Conservation (phyloP, 2,113 vertebrate species). For the Campylomormyrus numenius region DNA sequence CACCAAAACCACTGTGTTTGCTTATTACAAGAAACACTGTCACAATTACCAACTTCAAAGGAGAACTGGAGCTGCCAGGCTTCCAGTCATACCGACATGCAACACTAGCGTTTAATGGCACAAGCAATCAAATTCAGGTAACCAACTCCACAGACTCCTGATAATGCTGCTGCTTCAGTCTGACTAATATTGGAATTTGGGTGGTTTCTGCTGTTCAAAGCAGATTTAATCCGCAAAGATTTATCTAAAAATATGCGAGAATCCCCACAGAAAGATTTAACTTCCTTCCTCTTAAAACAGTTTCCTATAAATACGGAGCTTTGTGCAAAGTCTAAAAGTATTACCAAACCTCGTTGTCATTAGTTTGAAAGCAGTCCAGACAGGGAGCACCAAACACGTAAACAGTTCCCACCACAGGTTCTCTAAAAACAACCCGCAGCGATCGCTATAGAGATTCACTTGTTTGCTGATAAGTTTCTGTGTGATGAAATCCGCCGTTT, state of each 20-base stretch:
- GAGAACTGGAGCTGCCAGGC: neutral
- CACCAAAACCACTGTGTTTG: neutral
- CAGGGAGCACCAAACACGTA: neutral
- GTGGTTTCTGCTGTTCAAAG: conserved; percentile 12
- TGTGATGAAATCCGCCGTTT: conserved; percentile 47
- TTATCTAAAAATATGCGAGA: conserved; percentile 44
- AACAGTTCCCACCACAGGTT: conserved; percentile 6
- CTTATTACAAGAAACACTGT: neutral
- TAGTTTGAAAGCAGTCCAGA: neutral
- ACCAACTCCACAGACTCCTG: neutral
- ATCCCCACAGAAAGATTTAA: conserved; percentile 12
- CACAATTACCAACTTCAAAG: neutral
- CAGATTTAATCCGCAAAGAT: conserved; percentile 42
- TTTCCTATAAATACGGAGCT: conserved; percentile 4
- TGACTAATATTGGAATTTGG: neutral
- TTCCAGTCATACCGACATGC: neutral
- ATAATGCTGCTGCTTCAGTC: neutral
- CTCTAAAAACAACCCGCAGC: conserved; percentile 18
- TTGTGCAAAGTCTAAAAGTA: neutral
- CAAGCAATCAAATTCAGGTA: neutral
- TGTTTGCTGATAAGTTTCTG: conserved; percentile 48
- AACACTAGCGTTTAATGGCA: neutral
- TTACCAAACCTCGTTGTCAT: neutral
- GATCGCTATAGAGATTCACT: conserved; percentile 28
- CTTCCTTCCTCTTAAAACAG: conserved; percentile 7